Evolutionary conservation across 1,140 invertebrate genomes (phyloP), one percentile per base, ranked within the genome.

Genomic region (Aphelenchoides fujianensis): DNA sequence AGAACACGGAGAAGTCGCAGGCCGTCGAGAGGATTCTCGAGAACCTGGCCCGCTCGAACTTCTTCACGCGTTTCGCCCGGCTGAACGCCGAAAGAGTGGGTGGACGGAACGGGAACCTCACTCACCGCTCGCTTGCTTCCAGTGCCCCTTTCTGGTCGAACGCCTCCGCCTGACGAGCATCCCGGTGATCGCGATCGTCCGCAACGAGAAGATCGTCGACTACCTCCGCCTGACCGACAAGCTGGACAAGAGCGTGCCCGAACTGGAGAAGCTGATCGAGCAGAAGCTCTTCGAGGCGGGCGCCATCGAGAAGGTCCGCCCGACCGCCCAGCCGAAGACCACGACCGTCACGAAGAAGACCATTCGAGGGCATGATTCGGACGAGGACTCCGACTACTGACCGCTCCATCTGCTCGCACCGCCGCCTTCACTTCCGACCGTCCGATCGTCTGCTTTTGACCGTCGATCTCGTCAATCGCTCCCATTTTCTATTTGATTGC

Each of bases 61-160:
- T 72, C 48, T 67, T 67, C 3, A 71, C 70, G 16, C 28, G 36
- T 23, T 71, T 71, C 57, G 63, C 59, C 28, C 23, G 48, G 27
- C 2, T 71, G 5, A 70, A 70, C 36, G 53, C 64, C 2, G 70
- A 71, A 23, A 41, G 53, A 12, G 69, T 68, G 36, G 53, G 63
- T 64, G 48, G 12, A 57, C 2, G 2, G 7, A 28, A 57, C 23
- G n/a, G 27, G 1, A 31, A 57, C 7, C n/a, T 9, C 23, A 5
- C 34, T 59, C 7, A 7, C 23, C 19, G 7, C 34, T 5, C 19
- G 34, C 28, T 30, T 23, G 41, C 35, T 68, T n/a, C 59, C 30
- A 69, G 68, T 23, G 63, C 27, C 70, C 70, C 12, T 71, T 70
- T 27, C 35, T 71, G 7, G 34, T 71, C 28, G 53, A 69, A 69